Base-by-base conservation (phyloP, 2,113 vertebrate species). In the Cyanoramphus novaezelandiae region DNA sequence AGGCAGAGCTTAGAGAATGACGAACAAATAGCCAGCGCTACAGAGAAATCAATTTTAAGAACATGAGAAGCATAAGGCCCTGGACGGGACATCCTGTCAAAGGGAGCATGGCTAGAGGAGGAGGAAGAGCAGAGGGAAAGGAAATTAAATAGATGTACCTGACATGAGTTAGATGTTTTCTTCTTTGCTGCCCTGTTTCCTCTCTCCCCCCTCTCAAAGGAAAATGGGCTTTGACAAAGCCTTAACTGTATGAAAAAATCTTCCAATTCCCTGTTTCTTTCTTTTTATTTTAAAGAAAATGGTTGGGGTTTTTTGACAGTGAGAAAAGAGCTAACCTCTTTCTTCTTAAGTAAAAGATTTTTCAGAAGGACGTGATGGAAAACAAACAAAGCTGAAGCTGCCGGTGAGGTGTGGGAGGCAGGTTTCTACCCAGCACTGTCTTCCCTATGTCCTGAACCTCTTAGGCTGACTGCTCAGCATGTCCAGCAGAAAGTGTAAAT, bases 201-300 rank as follows among this genome's bases (percentile, higher is more conserved):
- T 46, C 50, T 69, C 60, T 60, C 17, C 5, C 17, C 13, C 5
- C 27, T 65, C 46, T 35, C n/a, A 33, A n/a, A 82, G 24, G 68
- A 90, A 88, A 93, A 94, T 2, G 16, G 50, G 23, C 53, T 88
- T 67, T 72, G 78, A 93, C 67, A 90, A 82, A 86, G 63, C 21
- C 71, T 84, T 31, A 90, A 65, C 75, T 50, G 74, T 4, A 62
- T 29, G 41, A 84, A 60, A 60, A 83, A 80, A 47, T 25, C 25
- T 82, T 77, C 50, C 49, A 27, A 29, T 67, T 86, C 65, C 72
- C 71, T 60, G 24, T 69, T 35, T 9, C 47, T 85, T 60, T 47
- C 46, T 67, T 88, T 82, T 62, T 25, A 11, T 80, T 87, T 69
- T 59, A 46, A 75, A 78, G 17, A 64, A 47, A 79, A 69, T 31